Evolutionary conservation across 2,888 invertebrate species (phyloP).

Genomic region (Synanthedon andrenaeformis): DNA sequence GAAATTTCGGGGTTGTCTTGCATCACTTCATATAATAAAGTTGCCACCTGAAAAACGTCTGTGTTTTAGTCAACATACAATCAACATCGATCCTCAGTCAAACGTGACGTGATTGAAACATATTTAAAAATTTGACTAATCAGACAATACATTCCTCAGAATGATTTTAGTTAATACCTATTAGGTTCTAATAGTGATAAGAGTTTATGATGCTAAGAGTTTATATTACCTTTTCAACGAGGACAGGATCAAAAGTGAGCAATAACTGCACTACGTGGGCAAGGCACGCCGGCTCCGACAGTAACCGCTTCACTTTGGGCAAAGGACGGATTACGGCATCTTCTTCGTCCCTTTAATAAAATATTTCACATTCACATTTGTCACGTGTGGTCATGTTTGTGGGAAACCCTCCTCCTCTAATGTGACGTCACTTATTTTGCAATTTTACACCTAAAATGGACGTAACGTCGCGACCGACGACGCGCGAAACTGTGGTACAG

Average conservation of each 20-base stretch:
- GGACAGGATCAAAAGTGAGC: conserved; percentile 95
- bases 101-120: too few species aligned
- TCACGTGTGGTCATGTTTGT: conserved; percentile 1
- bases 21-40: conserved; percentile 88
- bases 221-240: conserved; percentile 83
- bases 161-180: too few species aligned
- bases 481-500: too few species aligned
- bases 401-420: too few species aligned
- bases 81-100: too few species aligned
- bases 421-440: too few species aligned
- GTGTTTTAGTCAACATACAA: neutral
- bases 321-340: conserved; percentile 96
- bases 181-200: too few species aligned
- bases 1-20: conserved; percentile 96
- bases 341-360: conserved; percentile 79
- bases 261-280: conserved; percentile 96
- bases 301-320: conserved; percentile 88
- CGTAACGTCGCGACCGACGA: too few species aligned
- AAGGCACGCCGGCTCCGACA: conserved; percentile 89
- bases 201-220: too few species aligned
- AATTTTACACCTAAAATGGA: too few species aligned
- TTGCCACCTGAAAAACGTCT: conserved; percentile 75
- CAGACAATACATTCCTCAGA: too few species aligned
- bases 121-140: too few species aligned
- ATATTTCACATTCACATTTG: neutral